Base-by-base conservation (phyloP, 2,797 vertebrate species). In the Argentina silus region DNA sequence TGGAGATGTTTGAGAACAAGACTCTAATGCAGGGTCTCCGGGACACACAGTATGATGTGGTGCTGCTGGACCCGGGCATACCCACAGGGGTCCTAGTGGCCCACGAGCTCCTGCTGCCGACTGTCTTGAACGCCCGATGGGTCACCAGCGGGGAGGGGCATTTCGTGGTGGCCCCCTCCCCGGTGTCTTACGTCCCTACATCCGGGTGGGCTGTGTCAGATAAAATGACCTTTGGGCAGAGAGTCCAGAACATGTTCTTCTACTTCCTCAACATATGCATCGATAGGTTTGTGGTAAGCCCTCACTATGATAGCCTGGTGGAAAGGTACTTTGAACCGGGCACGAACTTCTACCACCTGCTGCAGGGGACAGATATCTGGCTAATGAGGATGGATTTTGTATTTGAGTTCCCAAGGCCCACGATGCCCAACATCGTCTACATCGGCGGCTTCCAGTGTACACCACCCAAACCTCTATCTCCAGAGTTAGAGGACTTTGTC, bases 381-480 rank as follows among this genome's bases (percentile, higher is more conserved):
- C 90, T 94, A 6, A 93, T 94, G 87, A 90, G 93, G 64, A 85
- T 91, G 3, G 92, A 95, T 75, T 95, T 94, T 75, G 86, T 93
- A 23, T 93, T 95, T 55, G 93, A 95, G 64, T 95, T 93, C 67
- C 93, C 94, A 0, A 83, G 93, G 45, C 93, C 94, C 0, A 93
- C 91, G 12, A 91, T 94, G 93, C 93, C 94, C 2, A 95, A 95
- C 74, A 47, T 93, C 0, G 76, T 84, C 12, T 95, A 95, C 76
- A 88, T 95, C 0, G 93, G 93, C 1, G 93, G 94, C 2, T 94
- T 95, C 69, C 93, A 95, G 75, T 93, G 93, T 76, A 90, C 86
- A 48, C 86, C 91, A 0, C 78, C 91, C 0, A 57, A 88, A 44
- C 87, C 91, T 17, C 77, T 94, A 42, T 50, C 90, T 0, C 11